These are phyloP conservation scores for Malurus alboscapulatus DNA, from an alignment of 2,113 vertebrate genomes.

Conservation along the genomic window DNA sequence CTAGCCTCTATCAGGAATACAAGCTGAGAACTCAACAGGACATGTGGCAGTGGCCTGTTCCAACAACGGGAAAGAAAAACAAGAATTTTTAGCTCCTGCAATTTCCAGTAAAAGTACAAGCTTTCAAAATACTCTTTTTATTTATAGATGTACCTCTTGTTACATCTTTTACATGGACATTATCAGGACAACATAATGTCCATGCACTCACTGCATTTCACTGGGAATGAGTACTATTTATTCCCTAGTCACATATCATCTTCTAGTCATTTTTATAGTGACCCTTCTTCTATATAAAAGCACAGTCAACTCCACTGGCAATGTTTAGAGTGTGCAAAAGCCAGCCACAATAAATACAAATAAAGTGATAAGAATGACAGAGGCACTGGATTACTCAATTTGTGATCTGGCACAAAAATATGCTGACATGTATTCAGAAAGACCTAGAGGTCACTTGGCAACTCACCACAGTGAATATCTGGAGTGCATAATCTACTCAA, in stretches of 20 bases:
- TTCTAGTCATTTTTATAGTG: neutral
- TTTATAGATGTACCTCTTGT: neutral
- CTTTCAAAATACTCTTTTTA: neutral
- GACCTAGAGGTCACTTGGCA: neutral
- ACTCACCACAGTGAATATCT: neutral
- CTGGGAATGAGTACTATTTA: neutral
- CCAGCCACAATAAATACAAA: neutral
- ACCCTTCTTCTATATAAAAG: neutral
- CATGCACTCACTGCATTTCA: neutral
- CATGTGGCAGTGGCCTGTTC: neutral
- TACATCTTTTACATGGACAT: neutral
- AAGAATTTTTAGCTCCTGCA: neutral
- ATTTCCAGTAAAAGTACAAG: neutral
- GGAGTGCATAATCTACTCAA: neutral
- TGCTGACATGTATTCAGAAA: neutral
- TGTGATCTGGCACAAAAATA: conserved; percentile 11
- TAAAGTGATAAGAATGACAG: neutral
- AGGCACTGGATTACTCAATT: neutral
- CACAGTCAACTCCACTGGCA: neutral
- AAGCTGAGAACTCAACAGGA: neutral
- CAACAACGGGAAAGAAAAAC: neutral
- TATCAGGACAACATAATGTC: neutral
- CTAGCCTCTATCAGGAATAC: neutral
- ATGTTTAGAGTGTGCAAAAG: neutral
- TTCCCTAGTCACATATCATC: neutral